Evolutionary conservation across 2,888 invertebrate species (phyloP).

Genomic region (Agapostemon virescens): DNA sequence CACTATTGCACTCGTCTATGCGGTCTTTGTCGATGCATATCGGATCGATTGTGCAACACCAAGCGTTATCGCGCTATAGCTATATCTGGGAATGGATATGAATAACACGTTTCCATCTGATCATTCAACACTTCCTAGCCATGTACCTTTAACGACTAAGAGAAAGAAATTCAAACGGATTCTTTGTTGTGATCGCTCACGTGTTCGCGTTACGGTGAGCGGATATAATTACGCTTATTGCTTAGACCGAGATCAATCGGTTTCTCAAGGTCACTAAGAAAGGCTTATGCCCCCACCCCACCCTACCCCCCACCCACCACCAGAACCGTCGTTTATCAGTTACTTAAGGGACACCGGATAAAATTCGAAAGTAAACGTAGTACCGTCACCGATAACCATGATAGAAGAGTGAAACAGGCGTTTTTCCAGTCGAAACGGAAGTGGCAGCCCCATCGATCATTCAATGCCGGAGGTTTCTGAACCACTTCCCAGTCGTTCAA

Average conservation of each 20-base stretch:
- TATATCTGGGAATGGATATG: constrained; percentile 4
- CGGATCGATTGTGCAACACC: constrained; percentile 40
- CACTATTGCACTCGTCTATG: constrained; percentile 32
- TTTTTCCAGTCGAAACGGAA: constrained; percentile 11
- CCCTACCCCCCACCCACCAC: too few species aligned
- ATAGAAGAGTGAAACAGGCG: constrained; percentile 2
- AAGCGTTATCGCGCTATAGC: constrained; percentile 14
- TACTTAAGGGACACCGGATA: background rate
- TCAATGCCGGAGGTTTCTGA: background rate
- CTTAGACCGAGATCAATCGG: background rate
- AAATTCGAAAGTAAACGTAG: background rate
- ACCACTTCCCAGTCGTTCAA: constrained; percentile 1
- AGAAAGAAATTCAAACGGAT: background rate
- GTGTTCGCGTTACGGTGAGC: background rate
- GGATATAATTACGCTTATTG: background rate
- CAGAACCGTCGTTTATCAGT: background rate
- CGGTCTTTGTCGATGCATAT: constrained; percentile 33
- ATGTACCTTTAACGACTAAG: background rate
- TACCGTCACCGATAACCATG: background rate
- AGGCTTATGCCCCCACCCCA: too few species aligned
- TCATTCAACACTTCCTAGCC: background rate
- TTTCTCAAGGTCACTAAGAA: background rate
- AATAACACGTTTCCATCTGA: background rate
- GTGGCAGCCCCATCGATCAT: background rate
- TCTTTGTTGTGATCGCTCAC: background rate